Base-by-base conservation (phyloP, 1,140 invertebrate genomes). In the Ceratina australensis region DNA sequence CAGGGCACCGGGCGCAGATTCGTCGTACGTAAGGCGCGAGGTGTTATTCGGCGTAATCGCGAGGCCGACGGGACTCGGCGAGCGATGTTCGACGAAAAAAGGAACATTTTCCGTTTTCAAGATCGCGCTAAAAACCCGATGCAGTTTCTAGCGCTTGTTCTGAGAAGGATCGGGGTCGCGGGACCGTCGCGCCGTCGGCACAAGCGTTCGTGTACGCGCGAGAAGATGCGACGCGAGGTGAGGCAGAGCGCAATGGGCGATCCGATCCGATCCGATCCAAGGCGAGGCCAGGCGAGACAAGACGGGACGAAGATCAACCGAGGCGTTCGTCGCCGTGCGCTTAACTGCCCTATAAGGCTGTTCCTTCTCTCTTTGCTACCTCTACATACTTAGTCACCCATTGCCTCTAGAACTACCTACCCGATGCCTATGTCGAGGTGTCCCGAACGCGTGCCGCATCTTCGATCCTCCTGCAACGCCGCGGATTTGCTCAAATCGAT, bases 271-370 rank as follows among this genome's bases (percentile, higher is more conserved):
- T 83, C 71, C 77, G 61, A 76, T 68, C 73, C 24, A 80, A 87
- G 83, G 80, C 80, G 80, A 84, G 81, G 79, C 82, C 57, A 82
- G 80, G 71, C 71, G 68, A 79, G 87, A 87, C 82, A 75, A 82
- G 83, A 87, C 82, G 42, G 78, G 72, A 80, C 81, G 64, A 81
- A 61, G 83, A 82, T 81, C 82, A 84, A 86, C 82, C 85, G 82
- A 88, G 82, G 84, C 86, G 83, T 87, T 52, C 86, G 82, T 85
- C 87, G 79, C 63, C 56, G 77, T 84, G 69, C 83, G 87, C 81
- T 88, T 88, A 88, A 87, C 87, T 87, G 84, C 89, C 88, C 88
- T 90, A 90, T 88, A 90, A 90, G 89, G 89, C 87, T 86, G 87
- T 87, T 86, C 86, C 28, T 88, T 87, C 89, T 88, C 82, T 88